phyloP scores from a whole-genome alignment of 1,140 invertebrate genomes.

The Diachasmimorpha longicaudata region DNA sequence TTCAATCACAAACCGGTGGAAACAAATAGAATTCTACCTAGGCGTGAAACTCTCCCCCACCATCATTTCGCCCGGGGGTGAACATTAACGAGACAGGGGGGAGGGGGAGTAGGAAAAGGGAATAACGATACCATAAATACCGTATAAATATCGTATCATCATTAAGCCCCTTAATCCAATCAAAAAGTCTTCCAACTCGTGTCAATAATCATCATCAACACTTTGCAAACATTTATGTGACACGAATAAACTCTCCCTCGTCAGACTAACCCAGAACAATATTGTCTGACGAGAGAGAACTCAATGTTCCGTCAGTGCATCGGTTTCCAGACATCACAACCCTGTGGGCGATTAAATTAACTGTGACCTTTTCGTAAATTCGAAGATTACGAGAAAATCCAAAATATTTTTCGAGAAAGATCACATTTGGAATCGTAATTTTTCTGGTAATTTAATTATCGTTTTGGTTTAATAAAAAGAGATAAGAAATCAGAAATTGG shows the following conservation, averaged over 20 bases:
- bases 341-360: too few species aligned
- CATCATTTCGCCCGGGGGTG: constrained; percentile 15
- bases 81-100: background rate
- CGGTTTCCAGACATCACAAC: too few species aligned
- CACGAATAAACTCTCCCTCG: background rate
- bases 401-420: too few species aligned
- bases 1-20: constrained; percentile 57
- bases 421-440: too few species aligned
- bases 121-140: background rate
- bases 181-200: background rate
- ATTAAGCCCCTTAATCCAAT: constrained; percentile 6
- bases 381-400: too few species aligned
- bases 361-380: too few species aligned
- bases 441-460: too few species aligned
- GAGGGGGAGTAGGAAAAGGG: background rate
- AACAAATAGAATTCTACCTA: constrained; percentile 61
- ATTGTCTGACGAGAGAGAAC: too few species aligned
- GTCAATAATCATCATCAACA: constrained; percentile 3
- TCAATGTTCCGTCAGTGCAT: too few species aligned
- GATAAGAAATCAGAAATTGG: too few species aligned
- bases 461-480: too few species aligned
- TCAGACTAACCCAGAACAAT: too few species aligned
- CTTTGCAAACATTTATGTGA: background rate
- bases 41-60: constrained; percentile 13
- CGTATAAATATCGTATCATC: background rate